Conservation (phyloP, 2,113 vertebrate species). For the Orycteropus afer region DNA sequence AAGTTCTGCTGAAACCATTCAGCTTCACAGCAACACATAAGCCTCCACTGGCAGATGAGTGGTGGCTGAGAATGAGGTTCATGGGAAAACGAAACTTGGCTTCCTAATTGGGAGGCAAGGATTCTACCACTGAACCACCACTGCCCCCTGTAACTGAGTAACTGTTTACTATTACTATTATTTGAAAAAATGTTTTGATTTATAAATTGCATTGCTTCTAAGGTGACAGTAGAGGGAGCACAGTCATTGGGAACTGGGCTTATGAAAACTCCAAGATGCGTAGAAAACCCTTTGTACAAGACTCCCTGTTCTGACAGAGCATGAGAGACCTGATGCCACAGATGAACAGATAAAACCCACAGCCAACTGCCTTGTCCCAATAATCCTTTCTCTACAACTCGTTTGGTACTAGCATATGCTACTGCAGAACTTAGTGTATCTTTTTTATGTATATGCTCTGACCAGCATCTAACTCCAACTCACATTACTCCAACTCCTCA, state of each 20-base stretch:
- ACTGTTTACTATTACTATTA: background rate
- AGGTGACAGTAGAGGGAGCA: slow-evolving; percentile 63
- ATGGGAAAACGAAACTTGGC: background rate
- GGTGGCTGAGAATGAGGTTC: background rate
- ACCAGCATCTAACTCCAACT: background rate
- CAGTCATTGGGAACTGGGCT: background rate
- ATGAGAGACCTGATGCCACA: background rate
- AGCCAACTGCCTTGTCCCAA: background rate
- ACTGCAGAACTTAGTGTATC: background rate
- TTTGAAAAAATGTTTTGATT: background rate
- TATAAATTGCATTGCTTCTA: background rate
- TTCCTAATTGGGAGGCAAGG: background rate
- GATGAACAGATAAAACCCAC: background rate
- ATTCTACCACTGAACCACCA: background rate
- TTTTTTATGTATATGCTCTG: background rate
- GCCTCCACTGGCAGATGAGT: background rate
- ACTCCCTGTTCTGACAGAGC: background rate
- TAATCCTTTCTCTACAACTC: background rate
- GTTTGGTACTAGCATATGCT: background rate
- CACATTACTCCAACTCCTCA: background rate
- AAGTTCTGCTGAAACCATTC: background rate
- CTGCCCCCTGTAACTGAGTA: background rate
- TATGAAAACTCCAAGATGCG: background rate
- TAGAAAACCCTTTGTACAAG: background rate
- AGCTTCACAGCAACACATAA: background rate